These are phyloP conservation scores for Orussus abietinus DNA, from an alignment of 1,140 invertebrate genomes.

Conservation along the genomic window DNA sequence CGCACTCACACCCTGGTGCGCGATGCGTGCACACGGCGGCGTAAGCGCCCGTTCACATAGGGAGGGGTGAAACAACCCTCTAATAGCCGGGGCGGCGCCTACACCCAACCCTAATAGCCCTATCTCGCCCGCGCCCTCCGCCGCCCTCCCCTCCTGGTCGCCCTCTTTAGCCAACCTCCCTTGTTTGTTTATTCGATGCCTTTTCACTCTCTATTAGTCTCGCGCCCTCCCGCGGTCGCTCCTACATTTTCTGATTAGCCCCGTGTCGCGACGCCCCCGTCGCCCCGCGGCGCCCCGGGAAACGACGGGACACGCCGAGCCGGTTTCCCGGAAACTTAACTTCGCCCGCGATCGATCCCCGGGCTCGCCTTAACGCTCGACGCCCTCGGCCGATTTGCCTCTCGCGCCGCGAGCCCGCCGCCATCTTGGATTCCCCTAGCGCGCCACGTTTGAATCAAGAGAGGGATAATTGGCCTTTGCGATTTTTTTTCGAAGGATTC, in stretches of 20 bases:
- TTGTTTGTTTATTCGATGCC: slow-evolving; percentile 55
- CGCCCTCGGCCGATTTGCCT: no score
- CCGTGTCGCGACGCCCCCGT: slow-evolving; percentile 44
- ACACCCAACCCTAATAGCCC: slow-evolving; percentile 51
- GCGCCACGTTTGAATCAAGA: no score
- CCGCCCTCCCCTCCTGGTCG: slow-evolving; percentile 21
- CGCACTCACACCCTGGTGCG: slow-evolving; percentile 22
- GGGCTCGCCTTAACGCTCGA: no score
- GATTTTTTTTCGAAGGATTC: no score
- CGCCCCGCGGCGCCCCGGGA: slow-evolving; percentile 32
- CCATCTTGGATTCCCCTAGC: no score
- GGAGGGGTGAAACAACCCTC: slow-evolving; percentile 46
- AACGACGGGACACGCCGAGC: no score
- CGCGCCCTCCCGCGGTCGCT: slow-evolving; percentile 28
- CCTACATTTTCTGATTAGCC: slow-evolving; percentile 55
- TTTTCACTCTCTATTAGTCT: slow-evolving; percentile 56
- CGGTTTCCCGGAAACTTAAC: no score
- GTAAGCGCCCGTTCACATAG: slow-evolving; percentile 29
- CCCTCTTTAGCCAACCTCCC: no score
- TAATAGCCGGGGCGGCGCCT: slow-evolving; percentile 53
- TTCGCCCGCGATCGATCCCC: no score
- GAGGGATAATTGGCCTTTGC: no score
- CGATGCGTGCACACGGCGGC: slow-evolving; percentile 4
- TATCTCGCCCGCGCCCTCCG: slow-evolving; percentile 41
- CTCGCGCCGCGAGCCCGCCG: no score